phyloP scores from a whole-genome alignment of 2,797 vertebrate genomes.

The Coracias cyanogaster region DNA sequence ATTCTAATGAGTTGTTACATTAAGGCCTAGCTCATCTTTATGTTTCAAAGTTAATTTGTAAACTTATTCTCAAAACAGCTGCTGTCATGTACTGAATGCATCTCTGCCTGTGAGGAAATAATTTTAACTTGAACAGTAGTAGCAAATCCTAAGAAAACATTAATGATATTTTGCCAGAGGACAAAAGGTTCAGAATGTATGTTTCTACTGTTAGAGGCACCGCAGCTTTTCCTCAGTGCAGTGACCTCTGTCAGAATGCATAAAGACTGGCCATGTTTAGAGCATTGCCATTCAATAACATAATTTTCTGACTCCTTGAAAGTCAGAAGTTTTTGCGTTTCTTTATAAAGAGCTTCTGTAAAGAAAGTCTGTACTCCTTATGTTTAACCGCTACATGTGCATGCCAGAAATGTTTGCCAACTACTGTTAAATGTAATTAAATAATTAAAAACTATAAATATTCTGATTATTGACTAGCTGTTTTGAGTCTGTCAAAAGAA shows the following conservation, averaged over 20 bases:
- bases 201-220: background rate
- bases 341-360: background rate
- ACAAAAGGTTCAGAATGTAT: background rate
- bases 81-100: background rate
- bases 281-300: background rate
- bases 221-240: background rate
- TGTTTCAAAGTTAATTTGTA: background rate
- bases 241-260: background rate
- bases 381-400: background rate
- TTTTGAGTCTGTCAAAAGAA: conserved; percentile 15
- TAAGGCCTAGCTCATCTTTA: background rate
- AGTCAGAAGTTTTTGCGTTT: background rate
- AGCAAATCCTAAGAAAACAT: background rate
- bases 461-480: conserved; percentile 15
- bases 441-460: conserved; percentile 35
- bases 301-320: background rate
- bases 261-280: background rate
- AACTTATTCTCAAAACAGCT: background rate
- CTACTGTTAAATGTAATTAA: conserved; percentile 3
- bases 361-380: background rate
- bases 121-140: background rate
- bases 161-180: background rate
- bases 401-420: conserved; percentile 3
- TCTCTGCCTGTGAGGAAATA: background rate
- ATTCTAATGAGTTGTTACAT: background rate